Evolutionary conservation across 2,888 invertebrate species (phyloP).

Genomic region (Polydrusus pterygomalis): DNA sequence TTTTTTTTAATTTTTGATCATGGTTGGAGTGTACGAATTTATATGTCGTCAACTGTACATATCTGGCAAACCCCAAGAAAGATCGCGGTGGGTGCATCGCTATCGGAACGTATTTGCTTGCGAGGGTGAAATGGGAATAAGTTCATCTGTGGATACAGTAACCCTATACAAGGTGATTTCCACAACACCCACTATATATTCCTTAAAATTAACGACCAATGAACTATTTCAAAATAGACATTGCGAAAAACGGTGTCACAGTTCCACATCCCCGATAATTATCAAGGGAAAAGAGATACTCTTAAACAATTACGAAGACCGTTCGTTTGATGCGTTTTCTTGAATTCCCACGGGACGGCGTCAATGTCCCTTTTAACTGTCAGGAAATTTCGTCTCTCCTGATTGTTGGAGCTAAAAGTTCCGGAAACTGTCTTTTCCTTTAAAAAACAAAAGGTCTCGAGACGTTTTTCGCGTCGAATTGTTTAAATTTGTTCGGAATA

Average conservation of each 20-base stretch:
- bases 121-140: no score
- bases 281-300: conserved; percentile 45
- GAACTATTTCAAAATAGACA: background rate
- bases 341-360: conserved; percentile 38
- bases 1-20: no score
- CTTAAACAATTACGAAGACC: conserved; percentile 52
- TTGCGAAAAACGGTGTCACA: background rate
- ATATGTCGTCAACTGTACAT: no score
- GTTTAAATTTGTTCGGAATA: conserved; percentile 10
- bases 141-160: no score
- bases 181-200: no score
- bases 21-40: no score
- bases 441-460: conserved; percentile 11
- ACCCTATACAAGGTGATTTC: no score
- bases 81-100: no score
- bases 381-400: conserved; percentile 46
- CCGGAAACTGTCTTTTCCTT: conserved; percentile 40
- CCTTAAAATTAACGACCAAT: no score
- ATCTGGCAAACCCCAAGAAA: no score
- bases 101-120: no score
- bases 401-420: conserved; percentile 43
- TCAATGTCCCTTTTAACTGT: conserved; percentile 53
- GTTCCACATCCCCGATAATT: conserved; percentile 37
- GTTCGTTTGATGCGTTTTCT: conserved; percentile 50
- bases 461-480: conserved; percentile 1